Conservation (phyloP, 2,888 invertebrate species). For the Chloromyia formosa region DNA sequence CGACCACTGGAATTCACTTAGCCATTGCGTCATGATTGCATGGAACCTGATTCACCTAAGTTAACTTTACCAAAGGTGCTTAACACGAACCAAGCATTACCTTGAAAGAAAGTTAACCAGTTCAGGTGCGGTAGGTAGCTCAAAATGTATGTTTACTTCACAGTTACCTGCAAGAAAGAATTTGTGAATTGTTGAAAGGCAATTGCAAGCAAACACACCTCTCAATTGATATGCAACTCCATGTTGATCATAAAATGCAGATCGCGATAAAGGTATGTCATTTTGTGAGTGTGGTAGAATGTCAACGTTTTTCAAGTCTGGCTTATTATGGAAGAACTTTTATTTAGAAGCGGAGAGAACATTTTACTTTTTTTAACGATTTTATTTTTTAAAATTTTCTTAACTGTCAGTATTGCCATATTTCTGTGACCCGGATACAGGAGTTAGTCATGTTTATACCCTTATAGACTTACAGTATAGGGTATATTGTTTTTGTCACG, state of each 20-base stretch:
- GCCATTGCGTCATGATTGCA: slow-evolving; percentile 23
- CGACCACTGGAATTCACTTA: slow-evolving; percentile 21
- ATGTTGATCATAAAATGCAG: neutral
- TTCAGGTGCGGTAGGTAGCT: neutral
- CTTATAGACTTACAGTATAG: too few species aligned
- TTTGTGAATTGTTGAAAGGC: neutral
- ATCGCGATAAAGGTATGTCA: neutral
- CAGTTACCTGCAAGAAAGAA: neutral
- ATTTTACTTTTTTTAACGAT: too few species aligned
- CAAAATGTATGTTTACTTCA: neutral
- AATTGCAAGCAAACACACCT: slow-evolving; percentile 19
- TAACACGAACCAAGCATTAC: slow-evolving; percentile 11
- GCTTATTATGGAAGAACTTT: neutral
- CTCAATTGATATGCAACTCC: slow-evolving; percentile 17
- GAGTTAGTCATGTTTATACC: too few species aligned
- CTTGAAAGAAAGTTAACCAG: slow-evolving; percentile 26
- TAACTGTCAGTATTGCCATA: too few species aligned
- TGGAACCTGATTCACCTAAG: slow-evolving; percentile 15
- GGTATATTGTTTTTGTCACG: too few species aligned
- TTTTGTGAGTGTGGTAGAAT: neutral
- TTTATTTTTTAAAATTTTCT: too few species aligned
- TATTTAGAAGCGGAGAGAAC: too few species aligned
- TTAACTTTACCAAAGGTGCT: slow-evolving; percentile 13
- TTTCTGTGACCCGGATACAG: too few species aligned
- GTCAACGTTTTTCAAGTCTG: slow-evolving; percentile 14